Percentiles rank a stretch among this genome's conserved stretches.
Evolutionary conservation across 2,888 invertebrate species (phyloP).

Genomic region (Ornithoptera priamus): DNA sequence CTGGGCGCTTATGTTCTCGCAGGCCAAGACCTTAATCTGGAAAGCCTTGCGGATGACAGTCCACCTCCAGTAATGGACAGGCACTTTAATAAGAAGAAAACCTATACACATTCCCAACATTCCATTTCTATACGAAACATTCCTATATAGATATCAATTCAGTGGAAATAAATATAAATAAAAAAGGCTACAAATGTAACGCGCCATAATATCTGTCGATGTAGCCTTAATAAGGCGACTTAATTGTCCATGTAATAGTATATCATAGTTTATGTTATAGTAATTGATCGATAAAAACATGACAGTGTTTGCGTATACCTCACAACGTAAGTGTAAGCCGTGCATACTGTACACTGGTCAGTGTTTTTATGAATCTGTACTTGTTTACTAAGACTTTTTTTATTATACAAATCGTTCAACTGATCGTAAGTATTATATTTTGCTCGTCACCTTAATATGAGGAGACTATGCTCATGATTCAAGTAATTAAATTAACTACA

Average conservation of each 20-base stretch:
- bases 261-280: constrained; percentile 29
- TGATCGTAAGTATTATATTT: too few relatives aligned
- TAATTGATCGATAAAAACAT: constrained; percentile 23
- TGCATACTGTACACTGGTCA: not conserved
- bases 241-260: constrained; percentile 29
- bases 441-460: too few relatives aligned
- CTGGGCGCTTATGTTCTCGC: too few relatives aligned
- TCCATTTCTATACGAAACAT: constrained; percentile 1
- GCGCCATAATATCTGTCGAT: constrained; percentile 15
- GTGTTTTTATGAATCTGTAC: too few relatives aligned
- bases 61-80: too few relatives aligned
- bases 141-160: constrained; percentile 25
- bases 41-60: too few relatives aligned
- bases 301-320: not conserved
- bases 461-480: too few relatives aligned
- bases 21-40: too few relatives aligned
- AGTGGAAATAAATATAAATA: constrained; percentile 18
- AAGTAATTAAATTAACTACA: too few relatives aligned
- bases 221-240: constrained; percentile 21
- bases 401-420: too few relatives aligned
- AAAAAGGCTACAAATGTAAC: constrained; percentile 21
- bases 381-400: too few relatives aligned
- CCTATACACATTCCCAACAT: not conserved
- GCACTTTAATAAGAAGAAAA: not conserved
- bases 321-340: not conserved